Conservation (phyloP, 1,140 invertebrate genomes). For the Calephelis virginiensis region DNA sequence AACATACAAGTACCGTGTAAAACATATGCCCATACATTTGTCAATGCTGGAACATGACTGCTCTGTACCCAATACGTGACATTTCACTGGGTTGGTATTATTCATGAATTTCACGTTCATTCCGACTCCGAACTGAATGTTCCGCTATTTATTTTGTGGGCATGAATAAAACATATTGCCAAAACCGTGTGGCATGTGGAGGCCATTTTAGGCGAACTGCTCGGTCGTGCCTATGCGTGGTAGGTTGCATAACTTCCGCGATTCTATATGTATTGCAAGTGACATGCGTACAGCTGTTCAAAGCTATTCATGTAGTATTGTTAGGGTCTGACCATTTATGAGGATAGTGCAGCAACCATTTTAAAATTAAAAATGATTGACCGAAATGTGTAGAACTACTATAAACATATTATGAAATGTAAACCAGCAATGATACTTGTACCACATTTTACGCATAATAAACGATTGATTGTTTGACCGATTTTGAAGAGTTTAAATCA, state of each 20-base stretch:
- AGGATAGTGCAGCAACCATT: not conserved
- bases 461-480: not conserved
- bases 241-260: constrained; percentile 28
- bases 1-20: not conserved
- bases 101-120: constrained; percentile 36
- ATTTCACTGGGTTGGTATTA: constrained; percentile 26
- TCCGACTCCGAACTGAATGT: constrained; percentile 32
- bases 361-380: not conserved
- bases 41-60: constrained; percentile 4
- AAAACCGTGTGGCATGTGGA: constrained; percentile 39
- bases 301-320: constrained; percentile 9
- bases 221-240: constrained; percentile 23
- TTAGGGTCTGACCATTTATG: not conserved
- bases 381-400: not conserved
- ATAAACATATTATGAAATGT: too few species aligned
- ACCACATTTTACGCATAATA: too few species aligned
- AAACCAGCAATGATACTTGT: too few species aligned
- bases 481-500: too few species aligned
- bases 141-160: constrained; percentile 48
- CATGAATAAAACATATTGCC: constrained; percentile 62
- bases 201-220: constrained; percentile 40
- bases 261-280: constrained; percentile 21
- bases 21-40: constrained; percentile 14
- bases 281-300: constrained; percentile 11
- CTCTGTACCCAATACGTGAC: constrained; percentile 31